Evolutionary conservation across 2,888 invertebrate genomes (phyloP).

Genomic region (Polylopha cassiicola): DNA sequence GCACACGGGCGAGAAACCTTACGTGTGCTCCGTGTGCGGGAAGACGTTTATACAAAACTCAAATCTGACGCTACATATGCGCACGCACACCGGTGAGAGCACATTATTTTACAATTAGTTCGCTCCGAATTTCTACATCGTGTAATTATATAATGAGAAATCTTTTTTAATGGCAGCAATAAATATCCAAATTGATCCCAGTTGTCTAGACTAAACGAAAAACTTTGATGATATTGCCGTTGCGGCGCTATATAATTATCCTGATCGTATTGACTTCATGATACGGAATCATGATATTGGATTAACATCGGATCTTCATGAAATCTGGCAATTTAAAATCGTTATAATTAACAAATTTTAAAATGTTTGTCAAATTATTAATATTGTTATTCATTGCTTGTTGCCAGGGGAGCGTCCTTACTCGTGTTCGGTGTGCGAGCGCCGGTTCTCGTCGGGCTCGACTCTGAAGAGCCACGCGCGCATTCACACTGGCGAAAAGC

Average conservation of each 20-base stretch:
- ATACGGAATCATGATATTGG: too few species aligned
- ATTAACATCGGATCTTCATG: too few species aligned
- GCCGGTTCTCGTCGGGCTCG: slow-evolving; percentile 73
- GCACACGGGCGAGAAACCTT: slow-evolving; percentile 80
- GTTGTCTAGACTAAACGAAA: too few species aligned
- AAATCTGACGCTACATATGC: slow-evolving; percentile 69
- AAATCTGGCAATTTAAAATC: too few species aligned
- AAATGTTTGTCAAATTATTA: too few species aligned
- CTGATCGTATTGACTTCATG: not conserved
- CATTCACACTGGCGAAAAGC: slow-evolving; percentile 70
- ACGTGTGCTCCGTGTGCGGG: slow-evolving; percentile 73
- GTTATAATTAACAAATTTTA: too few species aligned
- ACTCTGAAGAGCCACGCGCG: slow-evolving; percentile 68
- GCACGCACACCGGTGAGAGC: slow-evolving; percentile 58
- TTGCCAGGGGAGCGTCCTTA: slow-evolving; percentile 58
- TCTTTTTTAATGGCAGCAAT: too few species aligned
- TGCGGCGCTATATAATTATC: too few species aligned
- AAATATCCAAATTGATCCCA: too few species aligned
- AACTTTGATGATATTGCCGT: too few species aligned
- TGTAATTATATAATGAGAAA: too few species aligned
- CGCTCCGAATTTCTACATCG: not conserved
- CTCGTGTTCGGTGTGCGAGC: slow-evolving; percentile 48
- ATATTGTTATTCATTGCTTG: slow-evolving; percentile 9
- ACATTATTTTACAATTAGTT: not conserved
- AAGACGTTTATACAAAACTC: slow-evolving; percentile 79